Evolutionary conservation across 2,888 invertebrate species (phyloP).

Genomic region (Pandemis heparana): DNA sequence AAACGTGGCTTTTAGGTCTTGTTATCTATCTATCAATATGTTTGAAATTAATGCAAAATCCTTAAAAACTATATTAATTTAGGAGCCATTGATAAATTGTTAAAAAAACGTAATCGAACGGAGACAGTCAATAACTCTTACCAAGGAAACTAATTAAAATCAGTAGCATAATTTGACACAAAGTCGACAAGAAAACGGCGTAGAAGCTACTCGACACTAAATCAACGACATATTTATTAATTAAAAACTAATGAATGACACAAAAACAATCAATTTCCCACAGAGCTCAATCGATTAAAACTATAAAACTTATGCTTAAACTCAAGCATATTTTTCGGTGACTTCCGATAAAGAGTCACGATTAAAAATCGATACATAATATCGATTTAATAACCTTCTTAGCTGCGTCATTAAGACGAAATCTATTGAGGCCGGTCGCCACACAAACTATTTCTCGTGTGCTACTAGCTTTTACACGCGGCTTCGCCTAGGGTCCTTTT

Average conservation of each 20-base stretch:
- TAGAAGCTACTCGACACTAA: neutral
- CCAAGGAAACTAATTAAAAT: neutral
- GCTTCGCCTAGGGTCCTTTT: too few relatives aligned
- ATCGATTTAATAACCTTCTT: constrained; percentile 36
- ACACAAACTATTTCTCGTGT: constrained; percentile 8
- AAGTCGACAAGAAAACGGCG: neutral
- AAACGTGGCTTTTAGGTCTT: too few relatives aligned
- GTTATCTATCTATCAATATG: too few relatives aligned
- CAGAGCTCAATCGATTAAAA: constrained; percentile 26
- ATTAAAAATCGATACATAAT: constrained; percentile 34
- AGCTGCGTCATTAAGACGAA: constrained; percentile 28
- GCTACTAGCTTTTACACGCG: too few relatives aligned
- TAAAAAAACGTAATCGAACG: neutral
- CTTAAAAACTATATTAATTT: too few relatives aligned
- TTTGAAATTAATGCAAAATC: too few relatives aligned
- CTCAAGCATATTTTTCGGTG: constrained; percentile 21
- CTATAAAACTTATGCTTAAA: constrained; percentile 23
- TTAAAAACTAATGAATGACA: constrained; percentile 12
- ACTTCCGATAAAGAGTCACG: constrained; percentile 34
- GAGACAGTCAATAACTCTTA: neutral
- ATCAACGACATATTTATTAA: constrained; percentile 7
- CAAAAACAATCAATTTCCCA: constrained; percentile 35
- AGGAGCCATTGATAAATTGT: neutral
- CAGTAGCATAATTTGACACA: neutral
- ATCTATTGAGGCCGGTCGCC: constrained; percentile 12